phyloP scores from a whole-genome alignment of 2,113 vertebrate species.

The Gobiocypris rarus region DNA sequence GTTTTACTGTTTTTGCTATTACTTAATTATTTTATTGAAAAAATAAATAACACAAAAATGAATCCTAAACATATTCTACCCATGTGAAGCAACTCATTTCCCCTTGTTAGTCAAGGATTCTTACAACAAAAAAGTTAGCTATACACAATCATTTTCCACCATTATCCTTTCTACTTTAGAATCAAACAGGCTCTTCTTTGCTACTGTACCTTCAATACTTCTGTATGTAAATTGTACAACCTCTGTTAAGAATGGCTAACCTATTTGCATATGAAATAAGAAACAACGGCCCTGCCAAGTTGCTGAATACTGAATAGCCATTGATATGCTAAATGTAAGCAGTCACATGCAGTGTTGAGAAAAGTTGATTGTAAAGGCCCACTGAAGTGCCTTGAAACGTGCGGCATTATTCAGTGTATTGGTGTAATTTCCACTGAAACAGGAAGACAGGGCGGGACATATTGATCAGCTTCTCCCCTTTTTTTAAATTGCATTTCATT shows the following conservation, averaged over 20 bases:
- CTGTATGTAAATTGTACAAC: background rate
- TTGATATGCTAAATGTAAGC: slow-evolving; percentile 2
- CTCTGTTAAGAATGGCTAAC: background rate
- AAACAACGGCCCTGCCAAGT: background rate
- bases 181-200: background rate
- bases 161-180: slow-evolving; percentile 62
- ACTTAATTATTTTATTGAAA: background rate
- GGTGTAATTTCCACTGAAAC: too few species aligned
- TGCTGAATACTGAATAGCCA: background rate
- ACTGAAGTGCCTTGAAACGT: too few species aligned
- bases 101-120: background rate
- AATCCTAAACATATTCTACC: background rate
- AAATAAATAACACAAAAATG: background rate
- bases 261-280: slow-evolving; percentile 3
- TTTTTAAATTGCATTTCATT: too few species aligned
- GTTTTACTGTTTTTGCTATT: background rate
- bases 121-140: background rate
- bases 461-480: too few species aligned
- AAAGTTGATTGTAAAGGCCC: too few species aligned
- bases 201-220: background rate
- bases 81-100: background rate
- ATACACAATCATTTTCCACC: background rate
- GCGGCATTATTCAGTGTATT: too few species aligned
- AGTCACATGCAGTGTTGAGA: background rate
- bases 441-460: too few species aligned